Conservation (phyloP, 1,140 invertebrate genomes). For the Drosophila asahinai region DNA sequence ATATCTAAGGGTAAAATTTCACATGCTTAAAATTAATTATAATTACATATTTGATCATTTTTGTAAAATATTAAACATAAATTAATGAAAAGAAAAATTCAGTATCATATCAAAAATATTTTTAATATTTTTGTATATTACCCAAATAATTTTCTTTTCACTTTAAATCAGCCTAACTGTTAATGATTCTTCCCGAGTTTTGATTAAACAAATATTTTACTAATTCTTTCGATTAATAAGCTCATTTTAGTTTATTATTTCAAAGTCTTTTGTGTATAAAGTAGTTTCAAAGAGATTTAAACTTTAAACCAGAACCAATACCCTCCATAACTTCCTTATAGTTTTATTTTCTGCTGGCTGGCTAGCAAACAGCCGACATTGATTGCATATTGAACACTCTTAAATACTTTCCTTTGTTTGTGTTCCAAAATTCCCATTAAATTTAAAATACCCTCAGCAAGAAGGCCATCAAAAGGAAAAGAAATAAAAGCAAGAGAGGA, state of each 20-base stretch:
- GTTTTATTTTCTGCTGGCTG: background rate
- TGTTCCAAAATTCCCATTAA: background rate
- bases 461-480: constrained; percentile 6
- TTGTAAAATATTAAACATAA: too few relatives aligned
- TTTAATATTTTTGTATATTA: background rate
- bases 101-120: too few relatives aligned
- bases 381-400: constrained; percentile 5
- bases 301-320: background rate
- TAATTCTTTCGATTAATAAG: background rate
- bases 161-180: background rate
- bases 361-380: background rate
- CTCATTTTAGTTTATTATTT: background rate
- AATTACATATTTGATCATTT: too few relatives aligned
- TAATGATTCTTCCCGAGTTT: too few relatives aligned
- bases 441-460: constrained; percentile 8
- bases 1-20: background rate
- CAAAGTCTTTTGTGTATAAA: too few relatives aligned
- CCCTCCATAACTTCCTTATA: background rate
- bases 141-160: background rate
- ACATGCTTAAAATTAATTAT: too few relatives aligned
- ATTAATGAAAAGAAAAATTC: too few relatives aligned
- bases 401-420: constrained; percentile 5
- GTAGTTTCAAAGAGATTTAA: background rate
- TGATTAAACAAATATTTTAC: too few relatives aligned
- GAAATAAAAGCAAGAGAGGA: constrained; percentile 34